phyloP scores from a whole-genome alignment of 2,113 vertebrate species.

The Phalacrocorax brasilianus region DNA sequence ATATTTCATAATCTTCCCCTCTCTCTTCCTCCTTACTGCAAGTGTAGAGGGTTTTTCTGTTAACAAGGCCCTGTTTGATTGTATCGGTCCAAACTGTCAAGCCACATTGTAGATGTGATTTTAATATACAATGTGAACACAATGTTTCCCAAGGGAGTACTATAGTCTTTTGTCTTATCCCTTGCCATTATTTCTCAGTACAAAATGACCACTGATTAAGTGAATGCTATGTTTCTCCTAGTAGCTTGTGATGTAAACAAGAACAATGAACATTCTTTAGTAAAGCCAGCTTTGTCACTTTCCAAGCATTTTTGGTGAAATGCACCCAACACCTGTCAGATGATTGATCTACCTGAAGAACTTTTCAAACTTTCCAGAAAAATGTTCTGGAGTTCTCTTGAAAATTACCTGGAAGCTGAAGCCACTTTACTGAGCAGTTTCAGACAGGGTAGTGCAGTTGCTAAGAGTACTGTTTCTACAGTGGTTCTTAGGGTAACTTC shows the following conservation, averaged over 20 bases:
- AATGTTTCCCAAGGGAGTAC: background rate
- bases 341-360: background rate
- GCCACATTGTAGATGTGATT: background rate
- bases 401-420: background rate
- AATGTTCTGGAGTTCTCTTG: background rate
- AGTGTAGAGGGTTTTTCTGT: background rate
- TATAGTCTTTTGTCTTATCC: background rate
- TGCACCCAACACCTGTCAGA: background rate
- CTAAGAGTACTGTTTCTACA: background rate
- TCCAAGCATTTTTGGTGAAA: background rate
- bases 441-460: background rate
- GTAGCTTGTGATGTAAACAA: background rate
- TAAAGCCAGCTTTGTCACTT: background rate
- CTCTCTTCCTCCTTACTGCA: background rate
- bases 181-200: slow-evolving; percentile 1
- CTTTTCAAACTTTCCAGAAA: background rate
- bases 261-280: background rate
- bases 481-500: background rate
- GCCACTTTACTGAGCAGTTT: background rate
- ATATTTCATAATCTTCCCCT: background rate
- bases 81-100: background rate
- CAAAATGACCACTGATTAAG: background rate
- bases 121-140: background rate
- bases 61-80: background rate
- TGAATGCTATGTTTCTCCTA: background rate